Evolutionary conservation across 2,888 invertebrate genomes (phyloP), one percentile per base, ranked within the genome.

Genomic region (Crossocerus cetratus): DNA sequence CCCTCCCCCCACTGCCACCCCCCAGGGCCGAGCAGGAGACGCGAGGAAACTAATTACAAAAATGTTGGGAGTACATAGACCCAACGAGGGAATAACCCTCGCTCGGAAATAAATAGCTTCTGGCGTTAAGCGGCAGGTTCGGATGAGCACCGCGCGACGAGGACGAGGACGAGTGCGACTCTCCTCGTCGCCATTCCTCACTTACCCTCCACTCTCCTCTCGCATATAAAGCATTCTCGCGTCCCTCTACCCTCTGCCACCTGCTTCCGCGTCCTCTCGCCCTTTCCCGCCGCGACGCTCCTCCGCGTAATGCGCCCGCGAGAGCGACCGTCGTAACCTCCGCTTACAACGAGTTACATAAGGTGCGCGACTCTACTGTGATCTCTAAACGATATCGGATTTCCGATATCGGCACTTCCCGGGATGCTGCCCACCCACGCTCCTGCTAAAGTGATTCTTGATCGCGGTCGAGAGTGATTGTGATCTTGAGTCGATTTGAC

Each of bases 21-120:
- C 11, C 32, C 32, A 32, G 32, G 11, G 32, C 32, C 8, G 11
- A 11, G n/a, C n/a, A n/a, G 71, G 79, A 75, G 76, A 78, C 77
- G 69, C 74, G 80, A 80, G 82, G 83, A 84, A 87, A 85, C 84
- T 86, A 87, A 87, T 87, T 87, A 87, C 80, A 86, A 87, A 86
- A 86, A 86, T 83, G 82, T 84, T 84, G 83, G 73, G 70, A 67
- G 74, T 74, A 72, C 58, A 68, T 64, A 65, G 61, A 42, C 22
- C 60, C 42, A 20, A 11, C 45, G 58, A 53, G 72, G 68, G 70
- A 72, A 61, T 77, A 82, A 73, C 83, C 75, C 75, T 82, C 82
- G 72, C 71, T 32, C 3, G 32, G 77, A 74, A 82, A 80, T 81
- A 81, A 81, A 81, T 83, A 81, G 80, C 80, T 80, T 67, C 80